Base-by-base conservation (phyloP, 2,888 invertebrate species). In the Rhogogaster chlorosoma region DNA sequence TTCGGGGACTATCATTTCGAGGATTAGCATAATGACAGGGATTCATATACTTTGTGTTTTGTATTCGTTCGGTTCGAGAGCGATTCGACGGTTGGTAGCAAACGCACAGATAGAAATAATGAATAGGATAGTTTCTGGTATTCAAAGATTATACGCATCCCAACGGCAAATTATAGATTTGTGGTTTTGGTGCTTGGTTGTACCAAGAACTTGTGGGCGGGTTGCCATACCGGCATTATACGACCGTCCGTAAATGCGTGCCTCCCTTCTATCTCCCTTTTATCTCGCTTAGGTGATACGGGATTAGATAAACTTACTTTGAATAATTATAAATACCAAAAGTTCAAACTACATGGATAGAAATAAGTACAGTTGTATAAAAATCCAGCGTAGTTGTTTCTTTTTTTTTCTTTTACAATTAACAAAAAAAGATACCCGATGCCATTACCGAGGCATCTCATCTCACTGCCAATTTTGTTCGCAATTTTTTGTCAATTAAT, bases 81-180 rank as follows among this genome's bases (percentile, higher is more conserved):
- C 26, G 42, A 42, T 83, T 83, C 83, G 67, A 57, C 32, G 77
- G 87, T 87, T 92, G 91, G 93, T 93, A 93, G 93, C 93, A 93
- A 93, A 92, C 89, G 92, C 90, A 91, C 90, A 90, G 91, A 92
- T 91, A 92, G 90, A 91, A 92, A 92, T 93, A 93, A 93, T 93
- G 92, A 93, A 93, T 93, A 93, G 93, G 90, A 91, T 91, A 92
- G 91, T 92, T 93, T 92, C 92, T 93, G 93, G 92, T 91, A 93
- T 93, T 93, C 91, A 90, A 91, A 91, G 92, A 93, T 93, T 93
- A 93, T 93, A 93, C 91, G 91, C 90, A 92, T 92, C 91, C 90
- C 89, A 87, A 89, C 73, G 88, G 89, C 89, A 93, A 93, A 93
- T 93, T 93, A 93, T 93, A 93, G 91, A 93, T 93, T 92, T 92